Percentiles rank a stretch among this genome's conserved stretches.
These are phyloP conservation scores for Falco peregrinus DNA, from an alignment of 2,797 vertebrate genomes.

Conservation along the genomic window DNA sequence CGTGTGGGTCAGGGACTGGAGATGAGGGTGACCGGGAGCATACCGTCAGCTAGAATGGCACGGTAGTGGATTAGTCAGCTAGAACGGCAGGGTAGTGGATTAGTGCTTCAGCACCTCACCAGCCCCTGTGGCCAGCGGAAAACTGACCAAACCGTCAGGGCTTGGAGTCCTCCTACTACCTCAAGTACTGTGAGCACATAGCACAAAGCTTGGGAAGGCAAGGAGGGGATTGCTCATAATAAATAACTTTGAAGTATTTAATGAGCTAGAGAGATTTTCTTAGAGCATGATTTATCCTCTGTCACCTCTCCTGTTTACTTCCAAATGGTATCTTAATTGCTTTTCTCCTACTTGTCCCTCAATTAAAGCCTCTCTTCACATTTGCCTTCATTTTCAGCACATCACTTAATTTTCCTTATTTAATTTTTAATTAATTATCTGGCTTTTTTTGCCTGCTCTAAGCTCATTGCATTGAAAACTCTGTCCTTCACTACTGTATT, in stretches of 20 bases:
- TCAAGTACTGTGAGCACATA: not conserved
- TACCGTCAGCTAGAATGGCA: not conserved
- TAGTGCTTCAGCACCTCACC: not conserved
- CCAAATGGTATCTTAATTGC: constrained; percentile 45
- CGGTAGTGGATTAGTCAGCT: not conserved
- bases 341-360: constrained; percentile 23
- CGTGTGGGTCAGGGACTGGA: not conserved
- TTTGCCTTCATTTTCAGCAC: constrained; percentile 10
- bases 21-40: not conserved
- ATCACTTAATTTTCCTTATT: constrained; percentile 50
- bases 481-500: not conserved
- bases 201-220: not conserved
- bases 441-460: not conserved
- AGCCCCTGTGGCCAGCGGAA: not conserved
- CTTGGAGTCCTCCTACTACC: not conserved
- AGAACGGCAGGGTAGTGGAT: not conserved
- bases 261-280: not conserved
- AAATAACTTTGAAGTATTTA: constrained; percentile 18
- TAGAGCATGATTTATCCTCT: constrained; percentile 27
- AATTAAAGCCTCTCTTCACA: constrained; percentile 20
- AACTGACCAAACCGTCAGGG: not conserved
- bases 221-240: not conserved
- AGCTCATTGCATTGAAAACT: not conserved
- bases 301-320: not conserved
- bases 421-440: constrained; percentile 27